A percentile compares a stretch with the other conserved stretches of the same genome.
These are phyloP conservation scores for Chrysolina americana DNA, from an alignment of 2,888 invertebrate species.

Conservation along the genomic window DNA sequence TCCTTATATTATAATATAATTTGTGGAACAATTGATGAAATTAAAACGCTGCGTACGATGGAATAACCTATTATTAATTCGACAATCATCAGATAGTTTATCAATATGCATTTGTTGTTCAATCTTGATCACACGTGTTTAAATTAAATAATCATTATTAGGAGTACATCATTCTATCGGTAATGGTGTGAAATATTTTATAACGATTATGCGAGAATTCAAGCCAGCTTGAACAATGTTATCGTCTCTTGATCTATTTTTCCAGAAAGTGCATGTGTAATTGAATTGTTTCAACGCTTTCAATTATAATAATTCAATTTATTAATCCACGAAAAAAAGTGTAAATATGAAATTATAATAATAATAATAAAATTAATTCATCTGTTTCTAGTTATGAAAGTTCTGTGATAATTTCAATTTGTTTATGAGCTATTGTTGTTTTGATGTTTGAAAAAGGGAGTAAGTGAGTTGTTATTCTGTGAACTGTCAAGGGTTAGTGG, in stretches of 20 bases:
- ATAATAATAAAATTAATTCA: too few species aligned
- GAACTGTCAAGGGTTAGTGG: too few species aligned
- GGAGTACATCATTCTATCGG: neutral
- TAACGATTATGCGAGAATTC: neutral
- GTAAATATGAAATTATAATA: neutral
- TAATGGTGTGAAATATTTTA: neutral
- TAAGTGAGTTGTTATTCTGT: too few species aligned
- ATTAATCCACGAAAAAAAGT: neutral
- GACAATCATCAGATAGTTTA: neutral
- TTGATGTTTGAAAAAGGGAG: too few species aligned
- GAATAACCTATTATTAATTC: too few species aligned
- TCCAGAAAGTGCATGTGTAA: neutral
- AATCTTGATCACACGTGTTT: neutral
- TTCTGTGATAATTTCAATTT: too few species aligned
- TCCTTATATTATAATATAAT: too few species aligned
- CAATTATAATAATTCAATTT: neutral
- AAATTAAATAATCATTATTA: neutral
- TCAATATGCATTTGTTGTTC: conserved; percentile 1
- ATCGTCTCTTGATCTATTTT: neutral
- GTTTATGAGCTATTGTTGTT: too few species aligned
- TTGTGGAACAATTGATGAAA: too few species aligned
- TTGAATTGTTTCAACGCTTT: neutral
- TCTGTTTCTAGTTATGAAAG: too few species aligned
- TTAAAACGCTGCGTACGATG: too few species aligned
- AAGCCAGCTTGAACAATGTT: neutral